These are phyloP conservation scores for Dysidea cf. avara DNA, from an alignment of 37 sponge, comb jelly and placozoan species.

Conservation along the genomic window DNA sequence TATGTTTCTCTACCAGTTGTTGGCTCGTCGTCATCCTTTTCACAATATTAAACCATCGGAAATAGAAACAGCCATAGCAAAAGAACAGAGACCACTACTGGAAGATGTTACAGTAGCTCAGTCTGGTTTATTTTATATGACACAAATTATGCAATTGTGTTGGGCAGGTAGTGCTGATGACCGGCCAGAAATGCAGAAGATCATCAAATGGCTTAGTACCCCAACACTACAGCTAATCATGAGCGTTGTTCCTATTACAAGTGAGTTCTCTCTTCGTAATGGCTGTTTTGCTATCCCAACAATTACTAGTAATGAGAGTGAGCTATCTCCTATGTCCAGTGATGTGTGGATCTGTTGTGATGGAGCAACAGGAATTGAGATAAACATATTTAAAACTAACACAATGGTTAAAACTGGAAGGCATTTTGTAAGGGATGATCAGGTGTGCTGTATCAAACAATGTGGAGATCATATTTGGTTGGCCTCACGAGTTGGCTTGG, in stretches of 20 bases:
- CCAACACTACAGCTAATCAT: no score
- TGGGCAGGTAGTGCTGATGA: constrained; percentile 53
- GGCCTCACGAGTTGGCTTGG: constrained; percentile 48
- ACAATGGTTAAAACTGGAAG: constrained; percentile 37
- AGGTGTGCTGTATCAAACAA: constrained; percentile 37
- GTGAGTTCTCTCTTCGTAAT: no score
- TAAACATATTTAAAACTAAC: constrained; percentile 49
- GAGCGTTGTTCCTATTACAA: no score
- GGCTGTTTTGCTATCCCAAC: no score
- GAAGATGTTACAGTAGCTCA: no score
- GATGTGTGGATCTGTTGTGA: constrained; percentile 74
- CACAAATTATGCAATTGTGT: constrained; percentile 62
- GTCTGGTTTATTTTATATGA: constrained; percentile 50
- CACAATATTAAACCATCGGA: constrained; percentile 63
- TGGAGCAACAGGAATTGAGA: constrained; percentile 43
- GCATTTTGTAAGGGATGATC: constrained; percentile 44
- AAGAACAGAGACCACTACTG: constrained; percentile 40
- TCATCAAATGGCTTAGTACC: no score
- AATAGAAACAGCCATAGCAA: constrained; percentile 42
- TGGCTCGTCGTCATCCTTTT: no score
- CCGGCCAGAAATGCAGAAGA: constrained; percentile 35
- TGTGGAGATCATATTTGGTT: constrained; percentile 68
- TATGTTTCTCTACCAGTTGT: no score
- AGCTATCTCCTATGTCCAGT: no score
- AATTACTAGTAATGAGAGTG: no score